A percentile compares a stretch with the other conserved stretches of the same genome.
phyloP scores from a whole-genome alignment of 2,797 vertebrate species.

The Eulemur albifrons region DNA sequence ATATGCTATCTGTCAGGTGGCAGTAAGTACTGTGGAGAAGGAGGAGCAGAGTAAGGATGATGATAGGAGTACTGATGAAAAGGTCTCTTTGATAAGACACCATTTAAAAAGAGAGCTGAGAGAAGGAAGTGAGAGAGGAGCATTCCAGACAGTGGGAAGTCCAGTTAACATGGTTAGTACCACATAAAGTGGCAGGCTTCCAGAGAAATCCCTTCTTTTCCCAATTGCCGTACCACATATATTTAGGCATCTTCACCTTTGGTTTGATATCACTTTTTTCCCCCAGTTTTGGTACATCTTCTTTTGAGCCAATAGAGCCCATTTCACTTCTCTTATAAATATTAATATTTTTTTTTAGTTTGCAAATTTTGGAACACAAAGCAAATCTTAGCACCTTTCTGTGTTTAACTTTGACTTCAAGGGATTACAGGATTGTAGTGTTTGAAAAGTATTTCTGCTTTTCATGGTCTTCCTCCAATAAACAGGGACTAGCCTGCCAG shows the following conservation, averaged over 20 bases:
- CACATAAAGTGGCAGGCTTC: too few species aligned
- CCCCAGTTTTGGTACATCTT: not conserved
- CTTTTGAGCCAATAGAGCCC: not conserved
- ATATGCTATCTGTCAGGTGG: not conserved
- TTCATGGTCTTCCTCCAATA: not conserved
- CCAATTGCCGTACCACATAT: too few species aligned
- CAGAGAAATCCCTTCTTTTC: not conserved
- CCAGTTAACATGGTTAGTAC: too few species aligned
- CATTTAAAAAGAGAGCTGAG: not conserved
- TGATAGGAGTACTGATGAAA: not conserved
- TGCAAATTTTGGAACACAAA: not conserved
- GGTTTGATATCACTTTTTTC: not conserved
- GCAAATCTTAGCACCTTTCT: not conserved
- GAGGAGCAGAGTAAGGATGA: not conserved
- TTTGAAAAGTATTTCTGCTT: constrained; percentile 5
- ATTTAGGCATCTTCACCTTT: not conserved
- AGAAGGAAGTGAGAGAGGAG: not conserved
- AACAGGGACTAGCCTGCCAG: not conserved
- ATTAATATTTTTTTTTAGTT: not conserved
- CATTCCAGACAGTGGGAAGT: not conserved
- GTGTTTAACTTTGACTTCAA: not conserved
- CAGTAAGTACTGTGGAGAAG: not conserved
- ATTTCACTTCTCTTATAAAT: not conserved
- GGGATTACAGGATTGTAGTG: not conserved
- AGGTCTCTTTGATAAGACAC: not conserved